Percentiles rank a stretch among this genome's conserved stretches.
These are phyloP conservation scores for Adelges cooleyi DNA, from an alignment of 1,140 invertebrate species.

Conservation along the genomic window DNA sequence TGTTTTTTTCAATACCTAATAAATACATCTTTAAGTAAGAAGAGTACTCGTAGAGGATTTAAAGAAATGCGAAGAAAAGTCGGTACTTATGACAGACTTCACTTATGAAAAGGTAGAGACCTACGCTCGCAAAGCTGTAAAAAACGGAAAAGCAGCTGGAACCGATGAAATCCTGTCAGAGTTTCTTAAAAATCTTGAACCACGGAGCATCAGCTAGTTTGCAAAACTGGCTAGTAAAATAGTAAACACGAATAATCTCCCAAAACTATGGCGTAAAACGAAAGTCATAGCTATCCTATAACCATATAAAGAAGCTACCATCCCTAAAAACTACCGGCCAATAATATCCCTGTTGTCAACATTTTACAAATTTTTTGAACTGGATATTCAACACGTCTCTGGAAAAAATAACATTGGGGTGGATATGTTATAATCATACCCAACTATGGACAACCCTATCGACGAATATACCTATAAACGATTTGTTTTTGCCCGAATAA, in stretches of 20 bases:
- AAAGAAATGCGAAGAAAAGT: not conserved
- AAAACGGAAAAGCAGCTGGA: not conserved
- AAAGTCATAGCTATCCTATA: too few species aligned
- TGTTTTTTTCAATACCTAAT: not conserved
- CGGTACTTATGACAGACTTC: not conserved
- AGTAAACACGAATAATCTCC: too few species aligned
- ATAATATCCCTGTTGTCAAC: not conserved
- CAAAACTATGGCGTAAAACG: too few species aligned
- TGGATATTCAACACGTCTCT: too few species aligned
- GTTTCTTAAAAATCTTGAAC: not conserved
- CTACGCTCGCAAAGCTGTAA: not conserved
- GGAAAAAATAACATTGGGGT: too few species aligned
- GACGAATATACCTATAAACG: too few species aligned
- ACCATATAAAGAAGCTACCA: not conserved
- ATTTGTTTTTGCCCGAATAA: too few species aligned
- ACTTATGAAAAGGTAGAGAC: not conserved
- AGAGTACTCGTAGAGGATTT: not conserved
- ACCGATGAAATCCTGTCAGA: not conserved
- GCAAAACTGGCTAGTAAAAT: too few species aligned
- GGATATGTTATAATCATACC: too few species aligned
- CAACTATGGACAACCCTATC: too few species aligned
- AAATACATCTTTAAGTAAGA: too few species aligned
- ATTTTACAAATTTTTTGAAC: not conserved
- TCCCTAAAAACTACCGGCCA: not conserved
- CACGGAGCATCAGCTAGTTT: not conserved